Evolutionary conservation across 2,797 vertebrate species (phyloP).

Genomic region (Sardinella longiceps): DNA sequence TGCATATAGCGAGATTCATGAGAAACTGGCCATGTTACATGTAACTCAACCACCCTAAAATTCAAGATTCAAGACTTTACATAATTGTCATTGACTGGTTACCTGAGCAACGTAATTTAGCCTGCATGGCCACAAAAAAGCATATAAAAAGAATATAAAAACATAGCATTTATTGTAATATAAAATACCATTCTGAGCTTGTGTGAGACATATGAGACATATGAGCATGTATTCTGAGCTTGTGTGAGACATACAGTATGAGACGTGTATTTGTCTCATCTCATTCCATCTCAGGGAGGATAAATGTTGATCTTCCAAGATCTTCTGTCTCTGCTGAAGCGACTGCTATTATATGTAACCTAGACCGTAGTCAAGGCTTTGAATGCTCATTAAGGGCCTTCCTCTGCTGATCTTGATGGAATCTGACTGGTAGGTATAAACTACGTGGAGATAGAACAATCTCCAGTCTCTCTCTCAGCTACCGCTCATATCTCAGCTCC

Average conservation of each 20-base stretch:
- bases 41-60: too few relatives aligned
- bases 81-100: too few relatives aligned
- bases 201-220: too few relatives aligned
- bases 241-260: too few relatives aligned
- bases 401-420: slow-evolving; percentile 60
- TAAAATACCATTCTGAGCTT: too few relatives aligned
- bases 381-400: slow-evolving; percentile 44
- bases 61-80: too few relatives aligned
- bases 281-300: slow-evolving; percentile 38
- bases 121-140: too few relatives aligned
- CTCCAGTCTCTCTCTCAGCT: slow-evolving; percentile 30
- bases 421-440: slow-evolving; percentile 61
- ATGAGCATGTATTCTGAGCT: not conserved
- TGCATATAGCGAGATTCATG: not conserved
- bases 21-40: too few relatives aligned
- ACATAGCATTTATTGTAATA: too few relatives aligned
- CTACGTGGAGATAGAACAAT: not conserved
- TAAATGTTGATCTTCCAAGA: slow-evolving; percentile 53
- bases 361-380: slow-evolving; percentile 49
- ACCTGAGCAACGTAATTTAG: too few relatives aligned
- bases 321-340: slow-evolving; percentile 47
- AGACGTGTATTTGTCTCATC: not conserved
- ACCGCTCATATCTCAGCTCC: slow-evolving; percentile 47
- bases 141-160: too few relatives aligned
- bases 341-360: slow-evolving; percentile 1